These are phyloP conservation scores for Nemapogon koenigi DNA, from an alignment of 2,888 invertebrate species.

Conservation along the genomic window DNA sequence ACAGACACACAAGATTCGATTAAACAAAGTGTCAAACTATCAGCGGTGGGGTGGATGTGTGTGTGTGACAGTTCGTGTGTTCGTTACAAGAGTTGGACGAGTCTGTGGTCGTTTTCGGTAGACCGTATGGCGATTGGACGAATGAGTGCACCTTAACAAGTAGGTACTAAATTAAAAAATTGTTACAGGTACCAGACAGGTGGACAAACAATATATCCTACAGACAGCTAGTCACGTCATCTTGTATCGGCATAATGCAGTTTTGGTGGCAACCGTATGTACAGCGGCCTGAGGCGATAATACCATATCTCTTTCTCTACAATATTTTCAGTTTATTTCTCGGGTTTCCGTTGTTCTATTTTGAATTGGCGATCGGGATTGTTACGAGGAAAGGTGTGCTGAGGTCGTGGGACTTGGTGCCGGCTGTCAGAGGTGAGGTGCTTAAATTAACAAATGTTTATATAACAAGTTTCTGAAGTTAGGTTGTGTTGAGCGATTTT, in stretches of 20 bases:
- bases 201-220: constrained; percentile 54
- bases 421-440: constrained; percentile 40
- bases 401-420: constrained; percentile 50
- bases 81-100: too few species aligned
- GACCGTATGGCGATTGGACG: too few species aligned
- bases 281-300: constrained; percentile 31
- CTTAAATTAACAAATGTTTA: neutral
- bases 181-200: constrained; percentile 33
- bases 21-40: too few species aligned
- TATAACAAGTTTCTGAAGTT: neutral
- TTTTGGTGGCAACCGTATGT: constrained; percentile 54
- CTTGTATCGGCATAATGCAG: constrained; percentile 45
- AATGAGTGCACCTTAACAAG: too few species aligned
- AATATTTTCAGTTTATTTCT: constrained; percentile 43
- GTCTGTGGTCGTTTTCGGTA: too few species aligned
- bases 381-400: constrained; percentile 47
- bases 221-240: constrained; percentile 42
- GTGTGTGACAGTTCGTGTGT: too few species aligned
- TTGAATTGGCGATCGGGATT: constrained; percentile 47
- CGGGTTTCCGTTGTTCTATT: constrained; percentile 46
- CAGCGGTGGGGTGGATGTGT: too few species aligned
- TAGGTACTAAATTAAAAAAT: too few species aligned
- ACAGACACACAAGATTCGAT: too few species aligned
- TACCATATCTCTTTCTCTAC: constrained; percentile 48
- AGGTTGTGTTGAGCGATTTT: neutral